Conservation (phyloP, 2,888 invertebrate genomes). For the Calameuta pallipes region DNA sequence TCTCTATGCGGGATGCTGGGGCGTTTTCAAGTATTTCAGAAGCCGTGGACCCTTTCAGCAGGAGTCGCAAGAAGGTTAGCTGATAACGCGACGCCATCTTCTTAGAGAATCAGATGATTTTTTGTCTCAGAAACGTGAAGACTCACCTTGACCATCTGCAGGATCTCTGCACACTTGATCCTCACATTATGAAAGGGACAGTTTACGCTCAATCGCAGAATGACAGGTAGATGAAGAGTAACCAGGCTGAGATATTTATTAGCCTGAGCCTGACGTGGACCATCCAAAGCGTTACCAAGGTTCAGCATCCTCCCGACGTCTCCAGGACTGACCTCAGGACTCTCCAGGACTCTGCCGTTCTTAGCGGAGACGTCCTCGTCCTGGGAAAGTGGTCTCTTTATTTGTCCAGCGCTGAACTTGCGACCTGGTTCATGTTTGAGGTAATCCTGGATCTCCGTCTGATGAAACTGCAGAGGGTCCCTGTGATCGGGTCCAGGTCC, state of each 20-base stretch:
- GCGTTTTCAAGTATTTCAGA: too few relatives aligned
- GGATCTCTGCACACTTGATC: slow-evolving; percentile 70
- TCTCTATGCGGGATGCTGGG: too few relatives aligned
- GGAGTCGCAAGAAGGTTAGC: too few relatives aligned
- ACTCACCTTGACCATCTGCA: slow-evolving; percentile 70
- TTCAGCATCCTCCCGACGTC: slow-evolving; percentile 65
- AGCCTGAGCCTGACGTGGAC: slow-evolving; percentile 61
- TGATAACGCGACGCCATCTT: too few relatives aligned
- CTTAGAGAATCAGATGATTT: too few relatives aligned
- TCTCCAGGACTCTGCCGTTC: slow-evolving; percentile 59
- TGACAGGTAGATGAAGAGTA: slow-evolving; percentile 70
- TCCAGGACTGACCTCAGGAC: slow-evolving; percentile 62
- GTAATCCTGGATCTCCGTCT: slow-evolving; percentile 37
- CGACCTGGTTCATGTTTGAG: slow-evolving; percentile 47
- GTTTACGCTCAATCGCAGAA: slow-evolving; percentile 70
- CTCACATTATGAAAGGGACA: slow-evolving; percentile 73
- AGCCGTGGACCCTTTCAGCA: too few relatives aligned
- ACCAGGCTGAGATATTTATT: slow-evolving; percentile 69
- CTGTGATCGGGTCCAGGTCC: not conserved
- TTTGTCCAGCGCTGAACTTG: slow-evolving; percentile 58
- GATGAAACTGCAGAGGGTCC: not conserved
- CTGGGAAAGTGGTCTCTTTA: slow-evolving; percentile 58
- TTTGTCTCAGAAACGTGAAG: too few relatives aligned
- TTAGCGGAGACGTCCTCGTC: slow-evolving; percentile 61
- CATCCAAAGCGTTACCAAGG: slow-evolving; percentile 61